These are phyloP conservation scores for Crocuta crocuta DNA, from an alignment of 2,113 vertebrate genomes.

Conservation along the genomic window DNA sequence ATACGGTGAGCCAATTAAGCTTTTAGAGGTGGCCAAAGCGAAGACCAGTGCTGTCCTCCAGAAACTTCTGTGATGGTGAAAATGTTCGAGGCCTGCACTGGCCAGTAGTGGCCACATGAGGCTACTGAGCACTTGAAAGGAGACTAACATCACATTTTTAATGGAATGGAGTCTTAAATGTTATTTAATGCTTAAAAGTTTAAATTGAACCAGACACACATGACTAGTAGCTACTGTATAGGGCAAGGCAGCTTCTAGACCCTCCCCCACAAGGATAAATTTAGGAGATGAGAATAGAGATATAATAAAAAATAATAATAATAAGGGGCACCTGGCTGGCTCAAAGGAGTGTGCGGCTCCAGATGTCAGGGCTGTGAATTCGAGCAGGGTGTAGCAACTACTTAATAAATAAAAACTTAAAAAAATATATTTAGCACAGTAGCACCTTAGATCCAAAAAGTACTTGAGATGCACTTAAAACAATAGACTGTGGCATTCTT, in stretches of 20 bases:
- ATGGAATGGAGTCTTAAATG: background rate
- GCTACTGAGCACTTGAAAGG: background rate
- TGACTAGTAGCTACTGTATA: background rate
- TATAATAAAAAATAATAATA: background rate
- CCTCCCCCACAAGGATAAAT: background rate
- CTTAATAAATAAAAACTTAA: background rate
- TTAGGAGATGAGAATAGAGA: background rate
- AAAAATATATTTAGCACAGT: background rate
- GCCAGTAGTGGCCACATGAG: background rate
- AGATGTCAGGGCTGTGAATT: background rate
- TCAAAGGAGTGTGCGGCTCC: background rate
- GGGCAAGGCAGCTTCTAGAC: background rate
- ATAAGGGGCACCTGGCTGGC: background rate
- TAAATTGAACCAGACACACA: background rate
- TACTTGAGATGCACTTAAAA: background rate
- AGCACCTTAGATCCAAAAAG: background rate
- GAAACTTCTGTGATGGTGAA: background rate
- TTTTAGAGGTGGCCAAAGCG: slow-evolving; percentile 47
- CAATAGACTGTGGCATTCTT: background rate
- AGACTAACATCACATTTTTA: background rate
- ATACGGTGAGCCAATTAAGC: background rate
- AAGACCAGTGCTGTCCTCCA: background rate
- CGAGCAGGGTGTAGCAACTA: background rate
- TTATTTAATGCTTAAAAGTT: background rate
- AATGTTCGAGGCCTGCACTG: background rate